Evolutionary conservation across 2,797 vertebrate species (phyloP).

Genomic region (Pseudotriccus pelzelni): DNA sequence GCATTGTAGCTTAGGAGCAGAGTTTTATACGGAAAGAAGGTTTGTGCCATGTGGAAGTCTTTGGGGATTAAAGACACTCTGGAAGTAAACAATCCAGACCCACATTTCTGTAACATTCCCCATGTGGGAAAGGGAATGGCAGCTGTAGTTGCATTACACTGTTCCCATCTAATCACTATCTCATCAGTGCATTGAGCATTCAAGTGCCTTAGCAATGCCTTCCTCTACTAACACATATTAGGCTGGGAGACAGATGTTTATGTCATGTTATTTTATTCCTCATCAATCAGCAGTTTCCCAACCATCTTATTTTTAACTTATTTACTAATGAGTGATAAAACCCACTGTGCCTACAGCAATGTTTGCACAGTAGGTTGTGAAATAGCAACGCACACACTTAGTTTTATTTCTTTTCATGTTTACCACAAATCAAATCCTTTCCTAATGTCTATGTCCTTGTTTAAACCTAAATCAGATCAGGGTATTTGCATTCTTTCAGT

Average conservation of each 20-base stretch:
- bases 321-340: constrained; percentile 75
- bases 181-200: constrained; percentile 56
- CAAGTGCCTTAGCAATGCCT: constrained; percentile 57
- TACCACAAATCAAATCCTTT: constrained; percentile 60
- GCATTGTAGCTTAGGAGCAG: neutral
- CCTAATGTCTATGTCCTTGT: constrained; percentile 16
- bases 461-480: constrained; percentile 47
- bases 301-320: constrained; percentile 73
- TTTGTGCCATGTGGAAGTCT: neutral
- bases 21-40: neutral
- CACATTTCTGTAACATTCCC: neutral
- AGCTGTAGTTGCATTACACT: neutral
- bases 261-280: constrained; percentile 67
- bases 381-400: constrained; percentile 33
- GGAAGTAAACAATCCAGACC: constrained; percentile 11
- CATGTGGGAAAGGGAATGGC: neutral
- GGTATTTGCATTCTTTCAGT: neutral
- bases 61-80: neutral
- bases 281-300: constrained; percentile 72
- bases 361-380: constrained; percentile 44
- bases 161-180: constrained; percentile 8
- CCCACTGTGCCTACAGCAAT: constrained; percentile 53
- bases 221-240: constrained; percentile 14
- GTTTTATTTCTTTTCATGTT: constrained; percentile 49
- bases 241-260: constrained; percentile 70